Evolutionary conservation across 2,113 vertebrate genomes (phyloP), one percentile per base, ranked within the genome.

Genomic region (Epinephelus fuscoguttatus): DNA sequence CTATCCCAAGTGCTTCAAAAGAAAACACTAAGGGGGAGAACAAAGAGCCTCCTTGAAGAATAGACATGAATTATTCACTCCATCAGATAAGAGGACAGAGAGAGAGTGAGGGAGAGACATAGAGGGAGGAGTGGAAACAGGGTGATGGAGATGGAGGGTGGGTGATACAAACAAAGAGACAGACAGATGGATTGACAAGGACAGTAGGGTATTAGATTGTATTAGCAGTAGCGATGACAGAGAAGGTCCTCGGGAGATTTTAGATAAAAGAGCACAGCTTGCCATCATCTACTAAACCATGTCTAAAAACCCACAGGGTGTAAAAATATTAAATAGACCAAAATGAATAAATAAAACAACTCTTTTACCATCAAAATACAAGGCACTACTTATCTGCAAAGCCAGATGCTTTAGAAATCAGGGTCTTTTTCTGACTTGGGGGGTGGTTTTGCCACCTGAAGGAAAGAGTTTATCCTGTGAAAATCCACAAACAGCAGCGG

Each of bases 51-150:
- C 78, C 91, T 91, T 90, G 84, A 91, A 92, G 83, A 89, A 88
- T 76, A 84, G 74, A 73, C 85, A 92, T 94, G 86, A 94, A 94
- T 93, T 83, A 94, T 93, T 93, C 89, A 94, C 82, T 87, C 70
- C 64, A 86, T 89, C 84, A 87, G 84, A 91, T 77, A 87, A 90
- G 72, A 82, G 70, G 76, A 87, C 56, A 68, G 76, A 73, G 33
- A 82, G 66, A 19, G 81, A 74, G 63, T 19, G 74, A 75, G 75
- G 47, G 70, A 81, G 72, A 77, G 79, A 75, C 25, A 21, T 30
- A 33, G 62, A 81, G 70, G 27, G 78, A 87, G 27, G 57, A 55
- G 21, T 55, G 52, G 57, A 40, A 67, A 73, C 55, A 57, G 42
- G 37, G 78, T 40, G 66, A 76, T 50, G 50, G 63, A 75, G 78